Evolutionary conservation across 2,888 invertebrate species (phyloP), one percentile per base, ranked within the genome.

Genomic region (Phaonia tiefii): DNA sequence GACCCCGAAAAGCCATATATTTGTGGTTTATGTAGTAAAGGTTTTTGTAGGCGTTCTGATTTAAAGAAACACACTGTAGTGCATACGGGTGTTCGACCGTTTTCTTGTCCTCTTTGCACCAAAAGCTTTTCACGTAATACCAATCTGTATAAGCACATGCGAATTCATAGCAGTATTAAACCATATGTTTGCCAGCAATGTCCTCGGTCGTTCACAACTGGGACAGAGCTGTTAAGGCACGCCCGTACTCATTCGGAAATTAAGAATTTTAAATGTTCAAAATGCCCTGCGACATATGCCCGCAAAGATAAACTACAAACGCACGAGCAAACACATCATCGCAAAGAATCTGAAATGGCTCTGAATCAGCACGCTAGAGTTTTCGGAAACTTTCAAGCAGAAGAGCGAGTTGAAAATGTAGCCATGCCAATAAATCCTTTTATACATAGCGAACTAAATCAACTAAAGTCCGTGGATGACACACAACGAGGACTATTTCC

Each of bases 51-150:
- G 20, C 91, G 95, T 63, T 95, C 95, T 8, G 95, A 95, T 89
- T 89, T 95, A 49, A 92, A 94, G 81, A 95, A 95, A 85, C 95
- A 95, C 89, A 94, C 95, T 31, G 93, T 95, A 83, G 95, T 95
- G 0, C 95, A 95, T 85, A 94, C 95, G n/a, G 95, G 95, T 4
- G 92, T 93, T 2, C 93, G 95, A 83, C 95, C 95, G 0, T 95
- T 93, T 87, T 94, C 94, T 25, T 95, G 95, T 87, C 92, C 92
- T 26, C 93, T 94, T 83, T 95, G 95, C 86, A 92, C 93, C 42
- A 95, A 95, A 89, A 94, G 94, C 74, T 95, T 95, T 87, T 95
- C 95, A 3, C 91, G 95, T 25, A 95, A 95, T 84, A 95, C 95
- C n/a, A 95, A 95, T 89, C 91, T 95, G 49, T 95, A 95, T 75